These are phyloP conservation scores for Dromius quadrimaculatus DNA, from an alignment of 2,888 invertebrate genomes.

Conservation along the genomic window DNA sequence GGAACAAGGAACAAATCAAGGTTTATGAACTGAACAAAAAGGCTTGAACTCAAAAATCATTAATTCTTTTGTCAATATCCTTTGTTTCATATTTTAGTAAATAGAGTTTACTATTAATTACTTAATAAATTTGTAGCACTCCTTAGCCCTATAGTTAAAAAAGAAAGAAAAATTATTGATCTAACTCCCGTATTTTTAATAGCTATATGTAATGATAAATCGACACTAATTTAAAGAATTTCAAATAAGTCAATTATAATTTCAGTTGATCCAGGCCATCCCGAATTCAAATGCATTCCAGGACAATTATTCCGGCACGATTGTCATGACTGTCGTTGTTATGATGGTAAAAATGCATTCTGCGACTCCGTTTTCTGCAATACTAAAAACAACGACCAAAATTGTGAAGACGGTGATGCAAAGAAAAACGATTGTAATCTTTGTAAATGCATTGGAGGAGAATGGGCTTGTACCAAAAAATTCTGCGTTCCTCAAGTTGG, in stretches of 20 bases:
- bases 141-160: too few relatives aligned
- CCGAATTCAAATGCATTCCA: conserved; percentile 58
- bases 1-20: too few relatives aligned
- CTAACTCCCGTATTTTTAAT: too few relatives aligned
- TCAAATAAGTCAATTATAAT: neutral
- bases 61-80: too few relatives aligned
- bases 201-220: too few relatives aligned
- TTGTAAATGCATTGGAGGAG: conserved; percentile 57
- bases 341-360: conserved; percentile 66
- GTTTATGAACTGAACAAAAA: too few relatives aligned
- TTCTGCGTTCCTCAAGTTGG: conserved; percentile 42
- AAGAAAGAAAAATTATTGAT: too few relatives aligned
- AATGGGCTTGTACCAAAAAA: conserved; percentile 45
- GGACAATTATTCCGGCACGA: conserved; percentile 61
- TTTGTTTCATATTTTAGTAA: too few relatives aligned
- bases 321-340: conserved; percentile 70
- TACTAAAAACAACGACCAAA: conserved; percentile 7
- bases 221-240: too few relatives aligned
- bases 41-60: too few relatives aligned
- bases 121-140: too few relatives aligned
- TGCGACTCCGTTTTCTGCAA: conserved; percentile 9
- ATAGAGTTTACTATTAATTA: too few relatives aligned
- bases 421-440: conserved; percentile 57
- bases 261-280: conserved; percentile 9
- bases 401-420: conserved; percentile 37